These are phyloP conservation scores for Lamellibrachia satsuma DNA, from an alignment of 2,888 invertebrate genomes.

Conservation along the genomic window DNA sequence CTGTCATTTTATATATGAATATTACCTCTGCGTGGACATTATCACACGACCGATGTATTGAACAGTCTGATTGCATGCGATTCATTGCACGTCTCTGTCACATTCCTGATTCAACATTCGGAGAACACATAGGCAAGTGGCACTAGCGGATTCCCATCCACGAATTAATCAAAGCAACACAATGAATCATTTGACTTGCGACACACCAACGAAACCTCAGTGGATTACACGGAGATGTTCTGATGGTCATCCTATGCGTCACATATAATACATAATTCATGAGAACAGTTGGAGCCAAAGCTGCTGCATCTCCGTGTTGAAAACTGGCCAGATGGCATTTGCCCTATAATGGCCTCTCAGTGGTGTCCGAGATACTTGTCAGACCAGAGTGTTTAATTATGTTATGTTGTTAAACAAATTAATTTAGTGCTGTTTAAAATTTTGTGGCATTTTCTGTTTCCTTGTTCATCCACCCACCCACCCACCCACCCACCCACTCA, in stretches of 20 bases:
- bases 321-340: not conserved
- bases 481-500: no score
- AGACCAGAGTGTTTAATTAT: not conserved
- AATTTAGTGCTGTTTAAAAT: not conserved
- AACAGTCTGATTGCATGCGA: not conserved
- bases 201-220: not conserved
- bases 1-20: not conserved
- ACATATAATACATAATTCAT: not conserved
- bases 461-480: no score
- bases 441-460: not conserved
- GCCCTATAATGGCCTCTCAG: not conserved
- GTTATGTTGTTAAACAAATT: not conserved
- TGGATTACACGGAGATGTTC: not conserved
- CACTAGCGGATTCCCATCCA: not conserved
- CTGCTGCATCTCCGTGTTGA: not conserved
- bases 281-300: not conserved
- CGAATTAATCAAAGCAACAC: not conserved
- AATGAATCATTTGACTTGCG: not conserved
- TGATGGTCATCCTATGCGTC: not conserved
- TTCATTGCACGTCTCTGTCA: not conserved
- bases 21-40: not conserved
- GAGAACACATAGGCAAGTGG: not conserved
- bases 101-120: not conserved
- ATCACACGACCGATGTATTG: not conserved
- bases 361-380: not conserved